phyloP scores from a whole-genome alignment of 2,888 invertebrate species.

The Pristionchus exspectatus region DNA sequence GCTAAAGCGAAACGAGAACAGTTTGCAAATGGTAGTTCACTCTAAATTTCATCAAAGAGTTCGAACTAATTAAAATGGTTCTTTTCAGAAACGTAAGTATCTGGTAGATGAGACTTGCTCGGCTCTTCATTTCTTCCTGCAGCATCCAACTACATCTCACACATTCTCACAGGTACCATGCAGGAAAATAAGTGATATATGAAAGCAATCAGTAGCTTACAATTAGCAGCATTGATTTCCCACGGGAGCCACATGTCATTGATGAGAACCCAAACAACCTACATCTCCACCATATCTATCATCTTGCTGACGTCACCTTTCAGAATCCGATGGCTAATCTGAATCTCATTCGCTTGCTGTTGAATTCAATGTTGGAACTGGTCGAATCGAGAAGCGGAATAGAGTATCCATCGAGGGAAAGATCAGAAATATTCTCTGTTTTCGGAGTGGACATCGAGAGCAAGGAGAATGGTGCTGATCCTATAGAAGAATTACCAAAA shows the following conservation, averaged over 20 bases:
- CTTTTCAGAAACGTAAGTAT: background rate
- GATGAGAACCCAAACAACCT: background rate
- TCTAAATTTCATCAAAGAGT: background rate
- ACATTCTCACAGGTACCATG: background rate
- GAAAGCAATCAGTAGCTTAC: background rate
- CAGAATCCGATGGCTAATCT: conserved; percentile 44
- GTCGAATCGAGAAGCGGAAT: conserved; percentile 3
- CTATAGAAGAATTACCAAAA: background rate
- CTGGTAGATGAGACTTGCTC: conserved; percentile 34
- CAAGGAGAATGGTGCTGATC: conserved; percentile 25
- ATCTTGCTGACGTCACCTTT: background rate
- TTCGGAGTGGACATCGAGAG: conserved; percentile 35
- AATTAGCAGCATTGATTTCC: background rate
- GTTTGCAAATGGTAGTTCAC: too few species aligned
- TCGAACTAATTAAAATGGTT: too few species aligned
- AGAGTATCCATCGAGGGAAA: conserved; percentile 32
- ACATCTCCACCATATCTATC: background rate
- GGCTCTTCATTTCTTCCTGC: conserved; percentile 37
- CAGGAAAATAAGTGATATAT: background rate
- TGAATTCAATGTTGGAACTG: background rate
- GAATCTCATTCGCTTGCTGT: background rate
- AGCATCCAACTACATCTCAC: conserved; percentile 24
- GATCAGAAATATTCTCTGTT: conserved; percentile 3
- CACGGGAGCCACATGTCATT: background rate
- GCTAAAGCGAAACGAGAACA: too few species aligned